Evolutionary conservation across 2,888 invertebrate species (phyloP).

Genomic region (Onchidella celtica): DNA sequence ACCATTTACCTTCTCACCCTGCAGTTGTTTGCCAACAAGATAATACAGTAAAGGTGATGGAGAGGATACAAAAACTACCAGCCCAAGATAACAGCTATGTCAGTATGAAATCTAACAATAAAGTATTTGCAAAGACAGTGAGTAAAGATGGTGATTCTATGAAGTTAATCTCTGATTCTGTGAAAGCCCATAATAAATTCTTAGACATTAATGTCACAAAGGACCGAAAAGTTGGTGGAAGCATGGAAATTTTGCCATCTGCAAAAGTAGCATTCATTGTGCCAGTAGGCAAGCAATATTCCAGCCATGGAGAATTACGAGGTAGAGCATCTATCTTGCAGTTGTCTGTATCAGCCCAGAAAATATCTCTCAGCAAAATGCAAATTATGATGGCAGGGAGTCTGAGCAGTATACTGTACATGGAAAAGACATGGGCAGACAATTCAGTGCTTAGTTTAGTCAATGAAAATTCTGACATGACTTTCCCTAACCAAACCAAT

Average conservation of each 20-base stretch:
- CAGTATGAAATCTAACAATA: not conserved
- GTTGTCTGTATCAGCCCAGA: not conserved
- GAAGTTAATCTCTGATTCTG: not conserved
- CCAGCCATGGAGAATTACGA: conserved; percentile 7
- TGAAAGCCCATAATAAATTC: not conserved
- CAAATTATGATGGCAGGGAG: conserved; percentile 31
- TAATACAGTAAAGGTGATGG: not conserved
- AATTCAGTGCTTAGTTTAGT: not conserved
- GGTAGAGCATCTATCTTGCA: not conserved
- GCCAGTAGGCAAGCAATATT: not conserved
- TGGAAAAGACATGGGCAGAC: conserved; percentile 9
- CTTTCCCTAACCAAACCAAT: no score
- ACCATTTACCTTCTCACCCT: not conserved
- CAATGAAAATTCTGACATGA: no score
- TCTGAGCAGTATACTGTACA: conserved; percentile 8
- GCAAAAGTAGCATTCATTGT: not conserved
- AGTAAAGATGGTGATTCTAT: not conserved
- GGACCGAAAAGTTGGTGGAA: not conserved
- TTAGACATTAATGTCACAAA: not conserved
- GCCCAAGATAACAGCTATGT: not conserved
- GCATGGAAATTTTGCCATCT: conserved; percentile 3
- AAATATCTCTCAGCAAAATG: not conserved
- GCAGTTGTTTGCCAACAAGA: not conserved
- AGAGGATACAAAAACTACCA: not conserved
- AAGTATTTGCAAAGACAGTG: not conserved